Evolutionary conservation across 2,113 vertebrate genomes (phyloP).

Genomic region (Stigmatopora argus): DNA sequence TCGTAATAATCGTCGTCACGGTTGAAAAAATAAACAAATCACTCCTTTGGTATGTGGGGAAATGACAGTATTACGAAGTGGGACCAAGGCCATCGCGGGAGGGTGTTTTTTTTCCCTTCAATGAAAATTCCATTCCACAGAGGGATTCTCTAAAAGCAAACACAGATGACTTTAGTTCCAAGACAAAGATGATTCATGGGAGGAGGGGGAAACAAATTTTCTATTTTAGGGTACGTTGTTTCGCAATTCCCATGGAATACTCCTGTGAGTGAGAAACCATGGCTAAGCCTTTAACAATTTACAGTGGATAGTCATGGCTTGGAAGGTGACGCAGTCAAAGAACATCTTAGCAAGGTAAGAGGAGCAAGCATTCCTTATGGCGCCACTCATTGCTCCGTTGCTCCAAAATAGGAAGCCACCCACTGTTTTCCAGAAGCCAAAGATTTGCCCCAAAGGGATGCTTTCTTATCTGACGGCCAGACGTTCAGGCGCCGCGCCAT

Average conservation of each 20-base stretch:
- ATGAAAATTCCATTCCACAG: too few species aligned
- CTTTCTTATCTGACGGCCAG: not conserved
- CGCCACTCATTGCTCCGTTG: conserved; percentile 39
- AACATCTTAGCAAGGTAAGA: conserved; percentile 31
- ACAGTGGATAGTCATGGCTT: not conserved
- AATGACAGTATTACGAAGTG: too few species aligned
- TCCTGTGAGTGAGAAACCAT: too few species aligned
- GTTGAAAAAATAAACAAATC: not conserved
- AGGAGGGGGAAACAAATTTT: too few species aligned
- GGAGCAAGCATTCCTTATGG: conserved; percentile 38
- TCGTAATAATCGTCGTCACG: too few species aligned
- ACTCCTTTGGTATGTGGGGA: not conserved
- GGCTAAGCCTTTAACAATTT: not conserved
- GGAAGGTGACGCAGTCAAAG: conserved; percentile 21
- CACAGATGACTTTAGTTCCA: too few species aligned
- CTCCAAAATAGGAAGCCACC: not conserved
- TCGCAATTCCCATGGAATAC: too few species aligned
- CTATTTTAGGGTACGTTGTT: too few species aligned
- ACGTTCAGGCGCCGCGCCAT: not conserved
- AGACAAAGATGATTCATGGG: too few species aligned
- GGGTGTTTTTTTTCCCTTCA: too few species aligned
- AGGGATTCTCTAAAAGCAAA: too few species aligned
- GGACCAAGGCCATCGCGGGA: too few species aligned
- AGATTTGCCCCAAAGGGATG: not conserved
- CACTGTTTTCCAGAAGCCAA: conserved; percentile 23